phyloP scores from a whole-genome alignment of 2,797 vertebrate genomes.

The Halcyon badia region DNA sequence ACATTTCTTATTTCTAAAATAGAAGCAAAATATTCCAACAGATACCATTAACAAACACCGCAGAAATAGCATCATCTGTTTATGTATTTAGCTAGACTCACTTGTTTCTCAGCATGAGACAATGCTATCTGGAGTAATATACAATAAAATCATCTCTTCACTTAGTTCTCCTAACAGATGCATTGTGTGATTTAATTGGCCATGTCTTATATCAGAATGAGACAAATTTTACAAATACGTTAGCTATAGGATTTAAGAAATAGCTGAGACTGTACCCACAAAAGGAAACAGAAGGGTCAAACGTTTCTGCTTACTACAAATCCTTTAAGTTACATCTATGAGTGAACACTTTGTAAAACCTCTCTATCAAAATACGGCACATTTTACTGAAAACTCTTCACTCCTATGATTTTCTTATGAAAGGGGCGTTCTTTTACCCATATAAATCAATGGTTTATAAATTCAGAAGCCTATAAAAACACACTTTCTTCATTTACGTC shows the following conservation, averaged over 20 bases:
- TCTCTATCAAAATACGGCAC: background rate
- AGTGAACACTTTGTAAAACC: background rate
- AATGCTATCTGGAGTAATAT: background rate
- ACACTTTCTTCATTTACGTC: background rate
- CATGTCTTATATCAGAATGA: background rate
- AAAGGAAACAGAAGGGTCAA: background rate
- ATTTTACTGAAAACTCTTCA: background rate
- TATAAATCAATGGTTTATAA: background rate
- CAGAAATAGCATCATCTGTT: background rate
- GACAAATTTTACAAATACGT: background rate
- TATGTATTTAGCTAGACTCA: background rate
- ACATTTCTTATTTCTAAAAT: background rate
- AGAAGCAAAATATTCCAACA: background rate
- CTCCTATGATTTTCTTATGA: background rate
- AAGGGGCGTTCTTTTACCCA: background rate
- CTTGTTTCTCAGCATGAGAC: background rate
- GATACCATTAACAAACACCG: background rate
- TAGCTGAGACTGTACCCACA: background rate
- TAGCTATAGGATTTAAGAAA: background rate
- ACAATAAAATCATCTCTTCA: background rate
- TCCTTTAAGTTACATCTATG: background rate
- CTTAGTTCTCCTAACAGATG: background rate
- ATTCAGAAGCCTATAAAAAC: background rate
- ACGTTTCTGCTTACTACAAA: background rate
- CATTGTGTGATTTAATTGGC: background rate